Conservation (phyloP, 2,797 vertebrate genomes). For the Geotrypetes seraphini region DNA sequence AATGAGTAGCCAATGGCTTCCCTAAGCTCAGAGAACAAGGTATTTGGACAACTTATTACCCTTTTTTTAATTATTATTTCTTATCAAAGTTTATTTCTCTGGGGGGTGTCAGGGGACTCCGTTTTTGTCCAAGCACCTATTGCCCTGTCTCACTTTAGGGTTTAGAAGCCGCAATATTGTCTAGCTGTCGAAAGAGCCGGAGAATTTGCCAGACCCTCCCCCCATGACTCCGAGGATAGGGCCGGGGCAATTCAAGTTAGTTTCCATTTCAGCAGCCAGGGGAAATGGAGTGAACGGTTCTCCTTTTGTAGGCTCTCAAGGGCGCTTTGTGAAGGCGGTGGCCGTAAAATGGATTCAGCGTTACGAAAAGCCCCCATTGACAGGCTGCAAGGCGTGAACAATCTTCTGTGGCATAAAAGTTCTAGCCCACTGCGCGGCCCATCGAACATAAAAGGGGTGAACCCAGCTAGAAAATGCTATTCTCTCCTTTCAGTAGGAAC, state of each 20-base stretch:
- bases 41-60: no score
- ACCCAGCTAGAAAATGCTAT: slow-evolving; percentile 74
- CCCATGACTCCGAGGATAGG: not conserved
- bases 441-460: slow-evolving; percentile 64
- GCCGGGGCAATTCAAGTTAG: slow-evolving; percentile 18
- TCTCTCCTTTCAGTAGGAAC: slow-evolving; percentile 55
- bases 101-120: no score
- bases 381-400: slow-evolving; percentile 56
- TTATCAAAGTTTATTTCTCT: no score
- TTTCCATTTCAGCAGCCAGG: slow-evolving; percentile 58
- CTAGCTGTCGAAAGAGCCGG: not conserved
- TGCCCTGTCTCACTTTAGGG: not conserved
- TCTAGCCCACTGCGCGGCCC: slow-evolving; percentile 51
- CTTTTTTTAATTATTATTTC: no score
- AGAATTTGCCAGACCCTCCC: not conserved
- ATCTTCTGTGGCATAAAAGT: slow-evolving; percentile 43
- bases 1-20: no score
- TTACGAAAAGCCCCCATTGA: slow-evolving; percentile 51
- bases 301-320: slow-evolving; percentile 57
- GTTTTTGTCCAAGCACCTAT: no score
- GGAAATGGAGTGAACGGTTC: slow-evolving; percentile 22
- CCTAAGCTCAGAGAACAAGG: no score
- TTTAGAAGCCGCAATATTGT: not conserved
- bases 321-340: slow-evolving; percentile 50
- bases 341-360: slow-evolving; percentile 69